phyloP scores from a whole-genome alignment of 2,888 invertebrate species.

The Tromatobia lineatoria region DNA sequence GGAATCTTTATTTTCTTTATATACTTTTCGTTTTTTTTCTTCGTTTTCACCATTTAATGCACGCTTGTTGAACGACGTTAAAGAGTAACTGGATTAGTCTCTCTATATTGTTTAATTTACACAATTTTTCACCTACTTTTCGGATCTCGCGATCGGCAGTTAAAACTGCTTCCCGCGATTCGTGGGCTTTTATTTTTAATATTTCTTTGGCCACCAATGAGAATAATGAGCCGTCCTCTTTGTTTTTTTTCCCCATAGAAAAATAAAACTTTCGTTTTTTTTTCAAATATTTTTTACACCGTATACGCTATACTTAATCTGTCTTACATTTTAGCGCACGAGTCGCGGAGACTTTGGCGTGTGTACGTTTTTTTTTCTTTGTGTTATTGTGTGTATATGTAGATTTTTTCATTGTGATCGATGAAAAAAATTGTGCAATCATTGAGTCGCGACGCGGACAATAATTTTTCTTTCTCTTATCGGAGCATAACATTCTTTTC shows the following conservation, averaged over 20 bases:
- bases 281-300: conserved; percentile 62
- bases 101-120: conserved; percentile 31
- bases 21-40: conserved; percentile 17
- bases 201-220: conserved; percentile 55
- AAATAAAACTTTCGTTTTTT: conserved; percentile 74
- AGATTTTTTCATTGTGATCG: conserved; percentile 45
- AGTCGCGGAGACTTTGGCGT: conserved; percentile 9
- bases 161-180: conserved; percentile 29
- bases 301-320: conserved; percentile 51
- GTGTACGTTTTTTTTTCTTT: conserved; percentile 48
- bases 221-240: conserved; percentile 67
- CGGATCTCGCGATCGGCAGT: conserved; percentile 35
- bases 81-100: conserved; percentile 41
- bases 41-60: conserved; percentile 44
- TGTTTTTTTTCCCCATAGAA: conserved; percentile 73
- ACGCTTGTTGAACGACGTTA: conserved; percentile 44
- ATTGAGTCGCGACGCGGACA: conserved; percentile 48
- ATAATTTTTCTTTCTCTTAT: conserved; percentile 58
- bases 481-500: conserved; percentile 69
- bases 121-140: conserved; percentile 46
- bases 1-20: conserved; percentile 23
- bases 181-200: conserved; percentile 35
- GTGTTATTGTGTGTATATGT: conserved; percentile 43
- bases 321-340: conserved; percentile 47
- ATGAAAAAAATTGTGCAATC: conserved; percentile 50